Base-by-base conservation (phyloP, 1,140 invertebrate genomes). In the Euwallacea fornicatus region DNA sequence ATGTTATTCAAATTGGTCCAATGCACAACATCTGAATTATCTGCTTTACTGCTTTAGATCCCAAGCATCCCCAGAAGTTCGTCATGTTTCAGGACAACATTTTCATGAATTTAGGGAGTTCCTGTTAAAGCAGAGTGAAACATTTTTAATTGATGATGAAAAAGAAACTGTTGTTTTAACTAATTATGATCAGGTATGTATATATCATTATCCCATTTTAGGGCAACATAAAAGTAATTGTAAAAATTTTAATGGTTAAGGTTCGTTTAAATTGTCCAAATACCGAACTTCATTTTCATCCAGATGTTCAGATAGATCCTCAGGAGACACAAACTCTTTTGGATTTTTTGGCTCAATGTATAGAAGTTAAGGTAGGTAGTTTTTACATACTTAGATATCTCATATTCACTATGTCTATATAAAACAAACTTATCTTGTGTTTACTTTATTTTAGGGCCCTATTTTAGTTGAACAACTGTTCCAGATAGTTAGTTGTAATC, bases 101-200 rank as follows among this genome's bases (percentile, higher is more conserved):
- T 92, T 96, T 74, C 94, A 92, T 81, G 95, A 98, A 82, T 98
- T 98, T 79, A 90, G 90, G 73, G 95, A 97, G 66, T 98, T 98
- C 81, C 84, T 98, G 0, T 76, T 87, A 44, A 91, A 91, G 78
- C 93, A 94, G 82, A 88, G 93, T 0, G 92, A 96, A 67, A 90
- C 90, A 55, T 98, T 98, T 82, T 88, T 91, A 64, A 91, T 97
- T 7, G 87, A 88, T n/a, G 95, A 96, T 63, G 95, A 97, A 78
- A 92, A 92, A 79, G 88, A 89, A 72, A 80, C 79, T 10, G 90
- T 93, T 9, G 84, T 91, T 50, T 81, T 93, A 46, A 88, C 88
- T 69, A 85, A 89, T 73, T 89, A 86, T 64, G 21, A 41, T 46
- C 13, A 72, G 46, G 69, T 71, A 69, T 33, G 21, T 33, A 33